phyloP scores from a whole-genome alignment of 1,140 invertebrate species.

The Planococcus citri region DNA sequence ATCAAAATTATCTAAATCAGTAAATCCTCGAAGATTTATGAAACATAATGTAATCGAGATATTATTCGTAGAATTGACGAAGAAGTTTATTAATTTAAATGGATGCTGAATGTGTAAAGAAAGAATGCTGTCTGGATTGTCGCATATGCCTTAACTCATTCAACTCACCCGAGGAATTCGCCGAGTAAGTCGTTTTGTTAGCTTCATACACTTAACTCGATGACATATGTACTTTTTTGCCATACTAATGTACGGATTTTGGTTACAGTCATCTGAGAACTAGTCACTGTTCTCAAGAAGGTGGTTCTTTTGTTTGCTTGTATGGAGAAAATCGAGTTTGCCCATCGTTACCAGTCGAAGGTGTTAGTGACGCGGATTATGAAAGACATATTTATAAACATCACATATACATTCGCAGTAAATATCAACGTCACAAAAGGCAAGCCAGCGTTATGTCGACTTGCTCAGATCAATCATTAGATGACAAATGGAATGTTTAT shows the following conservation, averaged over 20 bases:
- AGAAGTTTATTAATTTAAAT: background rate
- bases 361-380: conserved; percentile 77
- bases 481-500: conserved; percentile 58
- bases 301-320: conserved; percentile 74
- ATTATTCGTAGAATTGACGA: background rate
- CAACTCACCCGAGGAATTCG: background rate
- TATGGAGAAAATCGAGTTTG: conserved; percentile 83
- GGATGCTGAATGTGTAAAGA: background rate
- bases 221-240: background rate
- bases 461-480: background rate
- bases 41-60: background rate
- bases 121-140: background rate
- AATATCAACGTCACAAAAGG: conserved; percentile 3
- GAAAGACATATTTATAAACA: conserved; percentile 71
- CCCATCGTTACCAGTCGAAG: conserved; percentile 70
- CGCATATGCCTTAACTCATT: background rate
- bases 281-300: conserved; percentile 72
- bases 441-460: conserved; percentile 9
- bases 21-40: no score
- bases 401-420: conserved; percentile 37
- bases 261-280: conserved; percentile 57
- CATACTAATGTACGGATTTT: conserved; percentile 17
- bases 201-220: no score
- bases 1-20: background rate
- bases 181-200: background rate